These are phyloP conservation scores for Rhagologus leucostigma DNA, from an alignment of 2,113 vertebrate species.

Conservation along the genomic window DNA sequence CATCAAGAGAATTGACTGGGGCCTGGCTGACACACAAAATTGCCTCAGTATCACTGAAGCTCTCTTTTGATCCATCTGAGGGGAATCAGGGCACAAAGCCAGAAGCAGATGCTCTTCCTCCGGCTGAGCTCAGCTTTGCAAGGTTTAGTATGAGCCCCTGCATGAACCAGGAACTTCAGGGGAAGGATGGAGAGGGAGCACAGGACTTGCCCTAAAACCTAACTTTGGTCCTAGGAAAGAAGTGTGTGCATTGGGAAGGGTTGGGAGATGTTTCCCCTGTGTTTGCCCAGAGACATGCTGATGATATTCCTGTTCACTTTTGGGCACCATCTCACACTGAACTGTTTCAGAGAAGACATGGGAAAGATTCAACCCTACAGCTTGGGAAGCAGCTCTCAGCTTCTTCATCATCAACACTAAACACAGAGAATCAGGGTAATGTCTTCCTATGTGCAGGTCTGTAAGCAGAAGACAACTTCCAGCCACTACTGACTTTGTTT, in stretches of 20 bases:
- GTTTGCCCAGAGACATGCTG: not conserved
- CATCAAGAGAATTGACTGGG: not conserved
- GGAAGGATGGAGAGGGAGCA: not conserved
- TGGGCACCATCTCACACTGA: not conserved
- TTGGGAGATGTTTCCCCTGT: not conserved
- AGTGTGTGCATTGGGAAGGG: not conserved
- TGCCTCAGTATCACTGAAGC: not conserved
- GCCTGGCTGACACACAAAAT: not conserved
- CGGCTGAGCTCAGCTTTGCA: not conserved
- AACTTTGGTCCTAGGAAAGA: not conserved
- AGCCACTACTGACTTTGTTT: not conserved
- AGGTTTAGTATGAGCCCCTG: not conserved
- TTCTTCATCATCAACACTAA: not conserved
- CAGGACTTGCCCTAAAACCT: not conserved
- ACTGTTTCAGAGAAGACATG: not conserved
- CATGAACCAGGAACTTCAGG: not conserved
- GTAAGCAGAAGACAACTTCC: not conserved
- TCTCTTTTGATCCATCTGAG: not conserved
- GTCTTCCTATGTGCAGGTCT: not conserved
- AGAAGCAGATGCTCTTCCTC: not conserved
- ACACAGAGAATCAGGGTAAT: not conserved
- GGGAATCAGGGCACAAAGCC: not conserved
- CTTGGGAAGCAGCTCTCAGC: not conserved
- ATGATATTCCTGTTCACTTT: not conserved
- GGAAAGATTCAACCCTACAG: not conserved